These are phyloP conservation scores for Eufriesea mexicana DNA, from an alignment of 1,140 invertebrate species.

Conservation along the genomic window DNA sequence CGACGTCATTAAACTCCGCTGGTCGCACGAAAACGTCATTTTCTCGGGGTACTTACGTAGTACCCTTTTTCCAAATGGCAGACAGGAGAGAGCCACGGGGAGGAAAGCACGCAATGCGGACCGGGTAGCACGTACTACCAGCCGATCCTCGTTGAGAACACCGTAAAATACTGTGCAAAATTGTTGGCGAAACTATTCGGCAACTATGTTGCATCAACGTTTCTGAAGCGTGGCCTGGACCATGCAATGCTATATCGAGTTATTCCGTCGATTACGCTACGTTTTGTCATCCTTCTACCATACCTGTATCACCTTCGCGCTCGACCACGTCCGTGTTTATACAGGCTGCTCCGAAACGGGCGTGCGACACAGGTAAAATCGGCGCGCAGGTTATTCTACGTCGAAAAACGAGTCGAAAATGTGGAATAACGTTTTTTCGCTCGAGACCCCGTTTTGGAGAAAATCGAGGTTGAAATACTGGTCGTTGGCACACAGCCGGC, in stretches of 20 bases:
- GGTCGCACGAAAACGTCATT: slow-evolving; percentile 10
- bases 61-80: background rate
- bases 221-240: slow-evolving; percentile 24
- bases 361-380: too few species aligned
- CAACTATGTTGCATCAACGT: slow-evolving; percentile 70
- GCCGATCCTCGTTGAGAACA: slow-evolving; percentile 34
- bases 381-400: too few species aligned
- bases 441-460: too few species aligned
- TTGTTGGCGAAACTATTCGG: slow-evolving; percentile 73
- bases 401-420: too few species aligned
- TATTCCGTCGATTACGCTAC: slow-evolving; percentile 40
- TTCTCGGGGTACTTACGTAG: too few species aligned
- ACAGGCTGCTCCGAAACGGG: background rate
- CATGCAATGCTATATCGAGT: slow-evolving; percentile 18
- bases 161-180: slow-evolving; percentile 61
- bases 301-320: background rate
- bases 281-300: slow-evolving; percentile 26
- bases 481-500: too few species aligned
- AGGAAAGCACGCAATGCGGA: slow-evolving; percentile 47
- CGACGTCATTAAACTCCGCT: slow-evolving; percentile 8
- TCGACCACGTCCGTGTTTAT: background rate
- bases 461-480: too few species aligned
- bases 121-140: background rate
- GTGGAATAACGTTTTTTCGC: too few species aligned
- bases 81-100: slow-evolving; percentile 13